Evolutionary conservation across 2,797 vertebrate species (phyloP), one percentile per base, ranked within the genome.

Genomic region (Sphenodon punctatus): DNA sequence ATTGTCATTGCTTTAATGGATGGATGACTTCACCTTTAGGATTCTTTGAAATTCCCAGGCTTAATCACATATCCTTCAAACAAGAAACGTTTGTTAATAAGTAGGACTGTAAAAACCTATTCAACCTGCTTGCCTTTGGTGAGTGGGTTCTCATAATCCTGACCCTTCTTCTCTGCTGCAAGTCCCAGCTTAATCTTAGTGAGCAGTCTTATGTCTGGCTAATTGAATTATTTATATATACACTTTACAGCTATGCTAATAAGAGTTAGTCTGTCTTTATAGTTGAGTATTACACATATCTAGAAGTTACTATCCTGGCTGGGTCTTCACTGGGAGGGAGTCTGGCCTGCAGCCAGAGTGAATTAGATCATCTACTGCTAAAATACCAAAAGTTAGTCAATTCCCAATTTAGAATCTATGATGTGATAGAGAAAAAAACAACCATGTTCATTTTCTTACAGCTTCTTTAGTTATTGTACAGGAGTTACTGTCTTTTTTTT

Each of bases 271-370:
- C n/a, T n/a, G n/a, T n/a, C n/a, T n/a, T n/a, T n/a, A n/a, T n/a
- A n/a, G n/a, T 22, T 36, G 53, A 36, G 43, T 0, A 51, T 1
- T 23, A 0, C 39, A 0, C 1, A 1, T 20, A 64, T 15, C 3
- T 41, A 27, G 7, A 4, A 6, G 2, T 25, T 36, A 27, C 36
- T 45, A n/a, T n/a, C n/a, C 45, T 32, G 0, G 12, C 45, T 30
- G 42, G 38, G 22, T 45, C 5, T 27, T 56, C 27, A 43, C 3
- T 1, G n/a, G n/a, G n/a, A n/a, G n/a, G n/a, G n/a, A n/a, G n/a
- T n/a, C n/a, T 3, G 11, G 70, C 27, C 16, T 53, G 39, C n/a
- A 58, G 20, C 34, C 32, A 36, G 6, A 58, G 5, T 20, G 58
- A 58, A 36, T 32, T 36, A 36, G 55, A 23, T 36, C 23, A 23